phyloP scores from a whole-genome alignment of 2,888 invertebrate species.

The Dynastes hyllus region DNA sequence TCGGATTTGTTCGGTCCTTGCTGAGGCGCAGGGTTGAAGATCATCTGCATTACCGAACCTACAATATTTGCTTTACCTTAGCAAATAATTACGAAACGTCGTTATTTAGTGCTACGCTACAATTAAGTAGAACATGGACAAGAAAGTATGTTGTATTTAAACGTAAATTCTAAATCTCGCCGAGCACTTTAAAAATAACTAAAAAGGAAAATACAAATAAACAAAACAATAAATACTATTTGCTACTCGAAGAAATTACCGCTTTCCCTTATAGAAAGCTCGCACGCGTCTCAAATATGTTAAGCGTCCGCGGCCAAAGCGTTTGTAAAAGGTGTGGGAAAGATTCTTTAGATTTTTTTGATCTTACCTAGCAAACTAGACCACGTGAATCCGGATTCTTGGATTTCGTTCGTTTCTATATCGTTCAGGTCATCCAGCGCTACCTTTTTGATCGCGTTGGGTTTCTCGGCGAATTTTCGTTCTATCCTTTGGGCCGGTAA shows the following conservation, averaged over 20 bases:
- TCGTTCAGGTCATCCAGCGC: conserved; percentile 88
- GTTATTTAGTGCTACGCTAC: neutral
- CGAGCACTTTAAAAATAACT: conserved; percentile 10
- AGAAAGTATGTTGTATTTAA: conserved; percentile 5
- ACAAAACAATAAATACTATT: conserved; percentile 4
- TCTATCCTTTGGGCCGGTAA: conserved; percentile 74
- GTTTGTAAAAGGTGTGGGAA: neutral
- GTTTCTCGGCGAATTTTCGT: conserved; percentile 91
- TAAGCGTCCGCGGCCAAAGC: neutral
- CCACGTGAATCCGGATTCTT: conserved; percentile 89
- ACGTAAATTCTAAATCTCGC: neutral
- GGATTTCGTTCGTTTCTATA: conserved; percentile 86
- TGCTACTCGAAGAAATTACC: neutral
- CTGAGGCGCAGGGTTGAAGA: conserved; percentile 80
- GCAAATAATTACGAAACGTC: conserved; percentile 48
- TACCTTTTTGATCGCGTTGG: conserved; percentile 92
- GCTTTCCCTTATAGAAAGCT: conserved; percentile 34
- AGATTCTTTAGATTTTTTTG: neutral
- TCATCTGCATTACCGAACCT: conserved; percentile 90
- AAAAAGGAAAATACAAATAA: conserved; percentile 19
- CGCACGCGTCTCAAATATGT: neutral
- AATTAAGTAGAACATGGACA: conserved; percentile 24
- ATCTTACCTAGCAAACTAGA: conserved; percentile 84
- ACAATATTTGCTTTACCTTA: conserved; percentile 53
- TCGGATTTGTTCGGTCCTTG: conserved; percentile 89